A percentile compares a stretch with the other conserved stretches of the same genome.
phyloP scores from a whole-genome alignment of 2,888 invertebrate species.

The Nesidiocoris tenuis region DNA sequence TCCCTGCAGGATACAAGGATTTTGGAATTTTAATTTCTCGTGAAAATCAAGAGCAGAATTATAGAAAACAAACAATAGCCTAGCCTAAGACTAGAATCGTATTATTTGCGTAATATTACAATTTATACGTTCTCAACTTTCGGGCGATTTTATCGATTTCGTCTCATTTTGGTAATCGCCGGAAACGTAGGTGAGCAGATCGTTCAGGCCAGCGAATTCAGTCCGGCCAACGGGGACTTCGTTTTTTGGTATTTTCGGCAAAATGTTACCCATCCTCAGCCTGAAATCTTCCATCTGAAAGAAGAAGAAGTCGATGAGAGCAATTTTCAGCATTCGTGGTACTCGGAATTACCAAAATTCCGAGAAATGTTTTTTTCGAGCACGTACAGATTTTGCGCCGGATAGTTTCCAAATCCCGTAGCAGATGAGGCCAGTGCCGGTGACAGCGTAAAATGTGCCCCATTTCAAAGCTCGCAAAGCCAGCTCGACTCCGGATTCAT shows the following conservation, averaged over 20 bases:
- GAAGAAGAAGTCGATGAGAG: neutral
- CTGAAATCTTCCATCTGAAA: constrained; percentile 79
- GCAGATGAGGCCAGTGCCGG: constrained; percentile 77
- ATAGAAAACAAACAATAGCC: too few species aligned
- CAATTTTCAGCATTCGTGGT: neutral
- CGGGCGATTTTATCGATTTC: neutral
- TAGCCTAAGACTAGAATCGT: too few species aligned
- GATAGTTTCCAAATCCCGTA: constrained; percentile 85
- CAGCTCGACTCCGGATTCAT: constrained; percentile 64
- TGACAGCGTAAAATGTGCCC: constrained; percentile 84
- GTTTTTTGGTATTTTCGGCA: constrained; percentile 76
- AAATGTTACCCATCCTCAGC: constrained; percentile 70
- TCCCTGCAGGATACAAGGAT: too few species aligned
- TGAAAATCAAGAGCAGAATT: too few species aligned
- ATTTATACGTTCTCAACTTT: constrained; percentile 11
- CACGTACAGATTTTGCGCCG: constrained; percentile 77
- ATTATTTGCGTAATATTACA: too few species aligned
- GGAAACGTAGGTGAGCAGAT: constrained; percentile 46
- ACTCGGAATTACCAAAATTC: too few species aligned
- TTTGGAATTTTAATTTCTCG: too few species aligned
- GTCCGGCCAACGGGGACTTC: constrained; percentile 77
- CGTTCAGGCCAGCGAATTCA: constrained; percentile 63
- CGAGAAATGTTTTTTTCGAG: too few species aligned
- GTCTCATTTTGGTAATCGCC: constrained; percentile 44
- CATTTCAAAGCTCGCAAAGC: constrained; percentile 83